phyloP scores from a whole-genome alignment of 2,113 vertebrate species.

The Protobothrops mucrosquamatus region DNA sequence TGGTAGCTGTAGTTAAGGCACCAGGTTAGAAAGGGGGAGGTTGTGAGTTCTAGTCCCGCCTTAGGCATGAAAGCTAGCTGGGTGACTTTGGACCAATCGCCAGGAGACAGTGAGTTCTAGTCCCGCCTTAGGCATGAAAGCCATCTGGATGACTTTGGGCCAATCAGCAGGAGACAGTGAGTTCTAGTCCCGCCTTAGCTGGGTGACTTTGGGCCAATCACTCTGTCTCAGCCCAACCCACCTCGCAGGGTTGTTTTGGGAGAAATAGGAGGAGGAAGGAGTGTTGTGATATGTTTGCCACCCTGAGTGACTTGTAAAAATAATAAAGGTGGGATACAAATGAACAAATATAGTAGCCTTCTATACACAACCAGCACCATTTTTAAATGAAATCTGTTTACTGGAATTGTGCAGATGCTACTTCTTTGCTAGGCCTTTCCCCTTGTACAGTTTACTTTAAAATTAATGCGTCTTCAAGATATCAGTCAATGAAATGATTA shows the following conservation, averaged over 20 bases:
- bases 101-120: no score
- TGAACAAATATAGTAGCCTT: neutral
- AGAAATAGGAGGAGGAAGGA: neutral
- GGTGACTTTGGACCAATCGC: no score
- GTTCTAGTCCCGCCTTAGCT: neutral
- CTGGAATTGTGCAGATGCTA: neutral
- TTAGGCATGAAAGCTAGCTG: neutral
- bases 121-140: no score
- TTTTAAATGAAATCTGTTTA: neutral
- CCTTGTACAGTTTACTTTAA: neutral
- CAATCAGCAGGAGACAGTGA: neutral
- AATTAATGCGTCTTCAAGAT: neutral
- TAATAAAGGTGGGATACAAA: neutral
- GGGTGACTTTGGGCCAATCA: neutral
- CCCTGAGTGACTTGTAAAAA: neutral
- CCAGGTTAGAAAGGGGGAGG: neutral
- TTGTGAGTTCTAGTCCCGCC: neutral
- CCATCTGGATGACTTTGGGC: no score
- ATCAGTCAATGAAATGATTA: neutral
- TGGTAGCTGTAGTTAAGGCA: neutral
- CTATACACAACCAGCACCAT: neutral
- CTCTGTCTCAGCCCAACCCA: neutral
- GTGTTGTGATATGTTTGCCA: neutral
- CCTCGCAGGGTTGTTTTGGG: neutral
- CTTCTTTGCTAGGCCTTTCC: neutral